Conservation (phyloP, 2,888 invertebrate species). For the Rhodophaea formosa region DNA sequence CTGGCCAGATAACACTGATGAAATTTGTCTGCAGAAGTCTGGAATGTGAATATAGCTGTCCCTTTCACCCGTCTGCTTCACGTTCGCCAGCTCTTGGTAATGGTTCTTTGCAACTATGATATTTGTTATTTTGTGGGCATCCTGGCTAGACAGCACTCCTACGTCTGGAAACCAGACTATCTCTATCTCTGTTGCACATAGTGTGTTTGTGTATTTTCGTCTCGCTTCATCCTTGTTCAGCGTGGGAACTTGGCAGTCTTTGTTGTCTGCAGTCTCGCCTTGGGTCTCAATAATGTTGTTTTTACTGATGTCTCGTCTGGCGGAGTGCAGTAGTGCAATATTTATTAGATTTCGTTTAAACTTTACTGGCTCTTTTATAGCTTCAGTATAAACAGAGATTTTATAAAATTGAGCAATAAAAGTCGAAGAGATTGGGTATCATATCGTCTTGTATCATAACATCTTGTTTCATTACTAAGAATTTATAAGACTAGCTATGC, state of each 20-base stretch:
- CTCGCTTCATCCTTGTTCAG: neutral
- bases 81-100: neutral
- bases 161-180: constrained; percentile 13
- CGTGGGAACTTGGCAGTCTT: constrained; percentile 7
- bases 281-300: constrained; percentile 18
- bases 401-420: neutral
- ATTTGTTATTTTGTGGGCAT: constrained; percentile 18
- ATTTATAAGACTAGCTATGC: too few relatives aligned
- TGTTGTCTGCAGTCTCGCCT: constrained; percentile 16
- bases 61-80: neutral
- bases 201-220: neutral
- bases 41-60: neutral
- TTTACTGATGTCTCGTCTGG: neutral
- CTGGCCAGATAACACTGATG: neutral
- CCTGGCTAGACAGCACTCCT: constrained; percentile 13
- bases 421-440: neutral
- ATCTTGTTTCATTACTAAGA: neutral
- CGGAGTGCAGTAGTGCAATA: constrained; percentile 1
- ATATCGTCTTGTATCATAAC: neutral
- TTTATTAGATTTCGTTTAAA: constrained; percentile 1
- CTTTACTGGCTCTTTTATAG: neutral
- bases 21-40: constrained; percentile 5
- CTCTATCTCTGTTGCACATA: neutral
- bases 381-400: neutral
- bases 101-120: constrained; percentile 13